A percentile compares a stretch with the other conserved stretches of the same genome.
Evolutionary conservation across 1,140 invertebrate genomes (phyloP).

Genomic region (Lycorma delicatula): DNA sequence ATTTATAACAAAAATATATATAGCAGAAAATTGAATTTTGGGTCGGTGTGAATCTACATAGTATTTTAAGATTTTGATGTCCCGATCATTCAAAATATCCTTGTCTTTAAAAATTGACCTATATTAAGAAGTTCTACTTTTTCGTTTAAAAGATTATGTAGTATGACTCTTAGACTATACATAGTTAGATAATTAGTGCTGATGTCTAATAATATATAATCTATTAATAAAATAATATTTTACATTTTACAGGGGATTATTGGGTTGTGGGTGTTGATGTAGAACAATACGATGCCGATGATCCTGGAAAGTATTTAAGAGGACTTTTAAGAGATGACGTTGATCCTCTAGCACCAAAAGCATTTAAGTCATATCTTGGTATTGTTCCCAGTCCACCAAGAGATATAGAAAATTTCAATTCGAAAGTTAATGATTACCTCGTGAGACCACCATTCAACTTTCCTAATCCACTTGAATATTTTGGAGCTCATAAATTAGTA

Average conservation of each 20-base stretch:
- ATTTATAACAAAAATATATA: too few species aligned
- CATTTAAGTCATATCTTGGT: slow-evolving; percentile 66
- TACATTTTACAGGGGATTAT: slow-evolving; percentile 62
- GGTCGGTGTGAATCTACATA: too few species aligned
- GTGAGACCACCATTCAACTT: slow-evolving; percentile 77
- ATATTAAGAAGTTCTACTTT: too few species aligned
- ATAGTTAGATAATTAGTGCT: too few species aligned
- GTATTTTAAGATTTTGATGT: too few species aligned
- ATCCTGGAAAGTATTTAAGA: slow-evolving; percentile 64
- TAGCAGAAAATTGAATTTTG: too few species aligned
- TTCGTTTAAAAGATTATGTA: too few species aligned
- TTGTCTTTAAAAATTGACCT: too few species aligned
- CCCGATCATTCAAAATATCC: too few species aligned
- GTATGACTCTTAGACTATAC: too few species aligned
- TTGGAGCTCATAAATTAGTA: slow-evolving; percentile 65
- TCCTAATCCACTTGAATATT: slow-evolving; percentile 59
- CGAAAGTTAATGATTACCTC: slow-evolving; percentile 66
- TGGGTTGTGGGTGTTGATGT: slow-evolving; percentile 85
- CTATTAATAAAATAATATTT: too few species aligned
- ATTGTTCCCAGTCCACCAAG: slow-evolving; percentile 55
- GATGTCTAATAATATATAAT: too few species aligned
- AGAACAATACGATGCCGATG: slow-evolving; percentile 68
- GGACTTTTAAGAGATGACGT: slow-evolving; percentile 57
- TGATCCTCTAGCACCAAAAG: slow-evolving; percentile 43
- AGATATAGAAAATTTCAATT: slow-evolving; percentile 64